These are phyloP conservation scores for Pangasianodon hypophthalmus DNA, from an alignment of 2,113 vertebrate species.

Conservation along the genomic window DNA sequence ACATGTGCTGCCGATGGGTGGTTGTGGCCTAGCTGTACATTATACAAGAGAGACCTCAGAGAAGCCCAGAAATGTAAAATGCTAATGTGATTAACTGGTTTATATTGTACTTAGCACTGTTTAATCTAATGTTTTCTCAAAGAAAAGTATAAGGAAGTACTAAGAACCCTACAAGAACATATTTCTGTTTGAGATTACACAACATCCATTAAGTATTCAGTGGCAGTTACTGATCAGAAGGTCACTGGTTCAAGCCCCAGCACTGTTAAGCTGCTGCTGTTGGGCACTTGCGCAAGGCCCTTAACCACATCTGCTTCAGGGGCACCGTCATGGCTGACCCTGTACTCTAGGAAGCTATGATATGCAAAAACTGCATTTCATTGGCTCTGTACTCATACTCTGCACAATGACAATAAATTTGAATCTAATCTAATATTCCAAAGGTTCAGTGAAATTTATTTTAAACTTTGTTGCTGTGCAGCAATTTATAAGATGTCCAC, in stretches of 20 bases:
- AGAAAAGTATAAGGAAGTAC: background rate
- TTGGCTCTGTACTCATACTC: too few species aligned
- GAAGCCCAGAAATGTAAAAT: background rate
- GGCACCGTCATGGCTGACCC: too few species aligned
- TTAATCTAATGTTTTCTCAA: background rate
- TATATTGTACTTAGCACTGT: background rate
- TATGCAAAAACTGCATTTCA: too few species aligned
- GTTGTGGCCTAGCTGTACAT: background rate
- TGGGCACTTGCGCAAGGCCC: too few species aligned
- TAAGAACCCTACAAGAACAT: background rate
- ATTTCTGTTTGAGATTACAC: background rate
- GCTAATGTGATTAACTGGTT: background rate
- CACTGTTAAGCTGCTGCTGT: too few species aligned
- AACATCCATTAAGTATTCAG: background rate
- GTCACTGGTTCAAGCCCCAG: too few species aligned
- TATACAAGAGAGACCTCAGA: too few species aligned
- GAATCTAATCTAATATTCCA: background rate
- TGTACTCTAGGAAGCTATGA: too few species aligned
- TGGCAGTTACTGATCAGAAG: too few species aligned
- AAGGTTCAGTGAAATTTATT: background rate
- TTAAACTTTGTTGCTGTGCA: background rate
- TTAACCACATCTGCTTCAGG: too few species aligned
- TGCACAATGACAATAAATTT: too few species aligned
- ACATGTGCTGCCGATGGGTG: background rate
- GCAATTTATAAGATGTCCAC: background rate